Base-by-base conservation (phyloP, 2,113 vertebrate species). In the Chlorodrepanis virens region DNA sequence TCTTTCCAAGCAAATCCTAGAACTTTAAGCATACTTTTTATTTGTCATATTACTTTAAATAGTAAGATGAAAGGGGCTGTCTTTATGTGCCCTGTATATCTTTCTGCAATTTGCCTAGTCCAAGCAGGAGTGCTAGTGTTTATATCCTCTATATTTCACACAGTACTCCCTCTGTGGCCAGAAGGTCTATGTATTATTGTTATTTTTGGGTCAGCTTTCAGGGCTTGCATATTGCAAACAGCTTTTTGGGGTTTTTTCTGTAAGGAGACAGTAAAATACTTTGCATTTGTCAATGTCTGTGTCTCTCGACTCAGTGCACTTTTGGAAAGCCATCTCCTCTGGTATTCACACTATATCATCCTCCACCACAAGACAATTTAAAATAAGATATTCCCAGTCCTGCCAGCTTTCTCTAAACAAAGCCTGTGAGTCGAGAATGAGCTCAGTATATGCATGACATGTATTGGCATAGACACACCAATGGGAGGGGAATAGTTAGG, bases 131-230 rank as follows among this genome's bases (percentile, higher is more conserved):
- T 63, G 31, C 25, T 82, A 42, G 75, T 74, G 93, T 86, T 96
- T 94, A 92, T 94, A 90, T 86, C 83, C 67, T 76, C 88, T 88
- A 6, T 92, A 88, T 90, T 92, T 96, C 88, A 93, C 57, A 57
- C 35, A 90, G 39, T 86, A 67, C 67, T 92, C 94, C 53, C 54
- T 92, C 90, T 89, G 64, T 95, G 86, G 86, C 88, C 90, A 95
- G 80, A 94, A 50, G 86, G 64, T 83, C 86, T 81, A n/a, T 78
- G 79, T 80, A 70, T 87, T 94, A 69, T 63, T 93, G 75, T 95
- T 93, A 83, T 93, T 97, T 95, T 93, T 95, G 86, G 85, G 93
- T 68, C 76, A 77, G 70, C 35, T 94, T 94, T 96, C 63, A 42
- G 75, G 39, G 45, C 21, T n/a, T 88, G 59, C 50, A 37, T 61